Percentiles rank a stretch among this genome's conserved stretches.
phyloP scores from a whole-genome alignment of 2,888 invertebrate genomes.

The Entomobrya multifasciata region DNA sequence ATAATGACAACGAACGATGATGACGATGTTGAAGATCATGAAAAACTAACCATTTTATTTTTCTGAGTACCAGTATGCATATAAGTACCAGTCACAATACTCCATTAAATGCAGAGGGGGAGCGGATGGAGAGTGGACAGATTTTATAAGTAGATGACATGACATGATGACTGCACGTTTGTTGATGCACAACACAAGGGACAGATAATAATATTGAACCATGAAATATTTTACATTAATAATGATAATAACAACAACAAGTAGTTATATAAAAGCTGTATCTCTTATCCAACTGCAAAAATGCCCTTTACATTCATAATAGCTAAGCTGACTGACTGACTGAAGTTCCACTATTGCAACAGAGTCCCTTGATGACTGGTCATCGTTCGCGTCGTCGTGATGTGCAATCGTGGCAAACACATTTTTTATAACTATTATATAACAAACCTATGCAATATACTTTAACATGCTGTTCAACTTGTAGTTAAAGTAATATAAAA shows the following conservation, averaged over 20 bases:
- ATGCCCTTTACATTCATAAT: slow-evolving; percentile 17
- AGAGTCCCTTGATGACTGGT: slow-evolving; percentile 38
- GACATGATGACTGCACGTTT: slow-evolving; percentile 55
- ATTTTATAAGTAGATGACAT: slow-evolving; percentile 15
- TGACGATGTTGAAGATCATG: slow-evolving; percentile 29
- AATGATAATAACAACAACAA: not conserved
- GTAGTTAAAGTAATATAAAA: not conserved
- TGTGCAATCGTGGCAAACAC: slow-evolving; percentile 29
- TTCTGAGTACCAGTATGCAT: not conserved
- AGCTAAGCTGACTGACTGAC: slow-evolving; percentile 3
- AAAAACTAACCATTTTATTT: slow-evolving; percentile 49
- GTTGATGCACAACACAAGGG: not conserved
- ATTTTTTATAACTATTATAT: slow-evolving; percentile 24
- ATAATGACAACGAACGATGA: slow-evolving; percentile 5
- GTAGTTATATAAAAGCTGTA: not conserved
- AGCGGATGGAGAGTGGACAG: slow-evolving; percentile 64
- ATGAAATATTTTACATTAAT: slow-evolving; percentile 24
- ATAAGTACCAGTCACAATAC: not conserved
- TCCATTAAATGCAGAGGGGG: slow-evolving; percentile 45
- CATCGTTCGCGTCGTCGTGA: slow-evolving; percentile 14
- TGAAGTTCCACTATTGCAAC: slow-evolving; percentile 8
- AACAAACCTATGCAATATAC: not conserved
- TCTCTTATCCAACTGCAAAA: slow-evolving; percentile 11
- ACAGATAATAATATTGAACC: slow-evolving; percentile 8
- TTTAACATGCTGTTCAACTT: not conserved